Conservation (phyloP, 1,140 invertebrate genomes). For the Ceratosolen solmsi region DNA sequence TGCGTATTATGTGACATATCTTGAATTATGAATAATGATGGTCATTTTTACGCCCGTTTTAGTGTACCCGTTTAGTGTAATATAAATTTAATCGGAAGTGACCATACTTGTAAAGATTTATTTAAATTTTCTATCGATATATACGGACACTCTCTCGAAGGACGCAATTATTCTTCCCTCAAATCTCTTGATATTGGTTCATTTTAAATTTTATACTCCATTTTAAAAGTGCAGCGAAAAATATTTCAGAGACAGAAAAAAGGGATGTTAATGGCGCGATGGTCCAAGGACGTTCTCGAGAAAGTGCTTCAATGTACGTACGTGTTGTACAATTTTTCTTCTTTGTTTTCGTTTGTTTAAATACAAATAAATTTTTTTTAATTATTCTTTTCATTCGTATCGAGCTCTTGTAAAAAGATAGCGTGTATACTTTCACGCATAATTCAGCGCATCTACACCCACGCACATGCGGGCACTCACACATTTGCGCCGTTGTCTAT, state of each 20-base stretch:
- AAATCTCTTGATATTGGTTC: not conserved
- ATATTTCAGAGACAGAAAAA: conserved; percentile 21
- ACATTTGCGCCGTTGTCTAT: not conserved
- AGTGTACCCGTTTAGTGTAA: too few relatives aligned
- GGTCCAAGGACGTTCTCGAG: conserved; percentile 34
- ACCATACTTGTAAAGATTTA: not conserved
- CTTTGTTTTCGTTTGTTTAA: conserved; percentile 15
- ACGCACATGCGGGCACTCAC: not conserved
- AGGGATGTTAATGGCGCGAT: conserved; percentile 20
- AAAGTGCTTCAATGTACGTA: conserved; percentile 41
- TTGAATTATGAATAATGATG: not conserved
- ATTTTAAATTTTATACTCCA: not conserved
- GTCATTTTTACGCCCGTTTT: not conserved
- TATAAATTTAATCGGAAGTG: not conserved
- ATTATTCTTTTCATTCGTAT: conserved; percentile 7
- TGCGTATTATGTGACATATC: not conserved
- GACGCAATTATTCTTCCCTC: not conserved
- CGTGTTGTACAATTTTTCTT: conserved; percentile 18
- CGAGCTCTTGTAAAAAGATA: not conserved
- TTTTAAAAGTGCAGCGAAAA: conserved; percentile 9
- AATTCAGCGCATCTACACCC: not conserved
- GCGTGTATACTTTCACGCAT: not conserved
- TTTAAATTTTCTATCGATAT: not conserved
- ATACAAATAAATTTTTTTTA: not conserved
- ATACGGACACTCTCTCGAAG: not conserved